Evolutionary conservation across 53 echinoderm and acorn worm genomes (phyloP).

Genomic region (Astropecten irregularis): DNA sequence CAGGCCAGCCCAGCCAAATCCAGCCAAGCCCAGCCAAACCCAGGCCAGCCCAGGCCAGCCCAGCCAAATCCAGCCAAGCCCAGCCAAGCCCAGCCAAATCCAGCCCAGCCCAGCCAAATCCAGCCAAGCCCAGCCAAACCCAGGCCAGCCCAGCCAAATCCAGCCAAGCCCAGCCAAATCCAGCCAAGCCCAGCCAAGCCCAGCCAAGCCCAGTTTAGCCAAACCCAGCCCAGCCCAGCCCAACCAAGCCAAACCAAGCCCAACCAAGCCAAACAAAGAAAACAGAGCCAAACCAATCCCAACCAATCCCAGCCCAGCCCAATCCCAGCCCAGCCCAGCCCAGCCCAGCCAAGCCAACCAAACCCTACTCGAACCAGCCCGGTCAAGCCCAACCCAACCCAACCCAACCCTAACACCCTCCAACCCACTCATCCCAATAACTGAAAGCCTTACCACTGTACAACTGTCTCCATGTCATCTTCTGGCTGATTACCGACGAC

Average conservation of each 20-base stretch:
- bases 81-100: background rate
- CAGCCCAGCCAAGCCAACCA: no score
- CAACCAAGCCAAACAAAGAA: no score
- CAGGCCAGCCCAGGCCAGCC: background rate
- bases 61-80: background rate
- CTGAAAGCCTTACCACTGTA: conserved; percentile 79
- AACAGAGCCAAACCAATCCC: no score
- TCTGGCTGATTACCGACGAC: conserved; percentile 92
- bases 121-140: background rate
- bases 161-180: background rate
- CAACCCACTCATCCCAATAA: no score
- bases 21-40: background rate
- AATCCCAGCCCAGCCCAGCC: no score
- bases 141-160: background rate
- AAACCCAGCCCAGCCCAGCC: no score
- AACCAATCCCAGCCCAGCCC: no score
- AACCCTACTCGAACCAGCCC: no score
- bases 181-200: background rate
- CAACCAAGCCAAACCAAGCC: no score
- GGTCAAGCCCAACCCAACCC: no score
- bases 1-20: background rate
- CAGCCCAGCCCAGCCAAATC: background rate
- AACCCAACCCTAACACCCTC: no score
- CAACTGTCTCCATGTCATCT: conserved; percentile 67
- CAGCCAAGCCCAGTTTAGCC: no score